Conservation (phyloP, 2,797 vertebrate species). For the Lepilemur septentrionalis region DNA sequence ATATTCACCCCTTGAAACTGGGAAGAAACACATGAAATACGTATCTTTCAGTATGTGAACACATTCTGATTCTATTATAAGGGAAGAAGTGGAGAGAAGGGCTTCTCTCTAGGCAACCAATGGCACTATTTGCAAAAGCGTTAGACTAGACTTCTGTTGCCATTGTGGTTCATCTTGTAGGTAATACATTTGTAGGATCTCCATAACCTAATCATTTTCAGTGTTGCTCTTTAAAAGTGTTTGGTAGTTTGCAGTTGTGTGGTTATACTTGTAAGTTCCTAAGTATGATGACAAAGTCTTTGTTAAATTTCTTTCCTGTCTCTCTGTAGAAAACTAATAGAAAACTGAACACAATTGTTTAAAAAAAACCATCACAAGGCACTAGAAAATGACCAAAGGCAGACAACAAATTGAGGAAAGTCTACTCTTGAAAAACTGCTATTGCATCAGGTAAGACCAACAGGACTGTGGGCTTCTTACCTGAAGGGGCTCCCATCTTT, state of each 20-base stretch:
- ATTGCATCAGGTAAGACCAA: background rate
- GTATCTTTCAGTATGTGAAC: background rate
- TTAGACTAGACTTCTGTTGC: background rate
- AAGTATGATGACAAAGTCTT: background rate
- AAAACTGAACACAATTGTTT: background rate
- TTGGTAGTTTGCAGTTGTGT: background rate
- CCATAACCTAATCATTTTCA: background rate
- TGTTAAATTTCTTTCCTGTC: background rate
- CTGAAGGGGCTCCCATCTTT: background rate
- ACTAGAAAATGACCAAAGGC: background rate
- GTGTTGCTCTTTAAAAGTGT: background rate
- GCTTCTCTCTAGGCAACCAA: background rate
- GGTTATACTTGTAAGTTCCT: background rate
- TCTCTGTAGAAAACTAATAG: background rate
- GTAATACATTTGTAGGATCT: background rate
- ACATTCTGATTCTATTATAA: background rate
- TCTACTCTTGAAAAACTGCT: background rate
- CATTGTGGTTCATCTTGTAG: background rate
- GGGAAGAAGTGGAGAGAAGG: background rate
- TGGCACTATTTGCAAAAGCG: background rate
- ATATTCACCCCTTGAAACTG: background rate
- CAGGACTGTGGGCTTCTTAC: background rate
- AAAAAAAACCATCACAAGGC: background rate
- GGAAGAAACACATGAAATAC: background rate
- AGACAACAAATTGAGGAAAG: background rate